phyloP scores from a whole-genome alignment of 2,113 vertebrate genomes.

The Zosterops pallidus region DNA sequence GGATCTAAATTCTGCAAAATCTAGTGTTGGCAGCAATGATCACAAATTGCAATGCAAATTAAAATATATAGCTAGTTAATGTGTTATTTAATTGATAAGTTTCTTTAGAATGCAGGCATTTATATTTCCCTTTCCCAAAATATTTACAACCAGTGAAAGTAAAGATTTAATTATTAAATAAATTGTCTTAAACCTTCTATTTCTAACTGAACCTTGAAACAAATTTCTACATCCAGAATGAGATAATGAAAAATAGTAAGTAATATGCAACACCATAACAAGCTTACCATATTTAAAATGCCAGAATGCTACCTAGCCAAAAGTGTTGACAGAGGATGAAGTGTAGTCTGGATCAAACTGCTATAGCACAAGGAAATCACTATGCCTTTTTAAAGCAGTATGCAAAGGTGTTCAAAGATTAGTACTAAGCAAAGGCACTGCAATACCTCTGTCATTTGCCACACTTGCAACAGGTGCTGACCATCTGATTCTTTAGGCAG shows the following conservation, averaged over 20 bases:
- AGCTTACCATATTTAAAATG: not conserved
- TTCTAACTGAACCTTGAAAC: not conserved
- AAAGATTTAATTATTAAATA: not conserved
- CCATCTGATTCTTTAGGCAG: not conserved
- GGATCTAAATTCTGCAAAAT: not conserved
- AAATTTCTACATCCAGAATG: not conserved
- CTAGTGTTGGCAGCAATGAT: not conserved
- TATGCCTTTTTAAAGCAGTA: not conserved
- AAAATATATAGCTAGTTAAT: not conserved
- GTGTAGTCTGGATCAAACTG: not conserved
- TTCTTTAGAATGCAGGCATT: not conserved
- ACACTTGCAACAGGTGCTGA: not conserved
- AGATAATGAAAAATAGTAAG: not conserved
- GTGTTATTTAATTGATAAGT: not conserved
- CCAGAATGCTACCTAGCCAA: not conserved
- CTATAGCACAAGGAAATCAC: not conserved
- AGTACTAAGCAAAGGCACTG: not conserved
- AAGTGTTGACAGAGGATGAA: not conserved
- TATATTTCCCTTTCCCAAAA: not conserved
- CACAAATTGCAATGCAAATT: not conserved
- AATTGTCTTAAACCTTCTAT: not conserved
- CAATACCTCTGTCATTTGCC: not conserved
- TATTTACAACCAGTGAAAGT: not conserved
- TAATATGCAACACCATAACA: not conserved
- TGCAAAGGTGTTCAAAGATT: not conserved